Evolutionary conservation across 2,797 vertebrate species (phyloP).

Genomic region (Zalophus californianus): DNA sequence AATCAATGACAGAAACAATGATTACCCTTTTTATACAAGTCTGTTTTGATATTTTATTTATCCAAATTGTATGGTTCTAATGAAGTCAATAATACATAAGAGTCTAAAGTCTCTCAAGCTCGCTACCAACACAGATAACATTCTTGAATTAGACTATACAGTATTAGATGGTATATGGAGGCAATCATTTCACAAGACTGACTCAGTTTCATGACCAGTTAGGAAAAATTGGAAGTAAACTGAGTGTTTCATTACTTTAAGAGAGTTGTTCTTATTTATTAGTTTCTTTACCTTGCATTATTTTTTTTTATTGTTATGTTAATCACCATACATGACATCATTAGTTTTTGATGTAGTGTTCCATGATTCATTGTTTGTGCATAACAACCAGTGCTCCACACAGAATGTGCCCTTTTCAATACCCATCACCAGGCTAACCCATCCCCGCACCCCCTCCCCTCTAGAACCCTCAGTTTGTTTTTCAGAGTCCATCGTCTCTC

Average conservation of each 20-base stretch:
- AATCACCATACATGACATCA: too few relatives aligned
- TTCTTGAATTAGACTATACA: not conserved
- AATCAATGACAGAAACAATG: not conserved
- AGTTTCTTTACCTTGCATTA: not conserved
- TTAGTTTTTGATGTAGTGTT: too few relatives aligned
- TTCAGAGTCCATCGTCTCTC: too few relatives aligned
- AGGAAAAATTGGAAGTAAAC: not conserved
- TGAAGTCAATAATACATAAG: not conserved
- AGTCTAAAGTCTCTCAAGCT: not conserved
- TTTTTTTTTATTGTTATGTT: not conserved
- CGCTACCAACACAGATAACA: not conserved
- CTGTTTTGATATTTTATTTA: not conserved
- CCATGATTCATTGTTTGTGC: too few relatives aligned
- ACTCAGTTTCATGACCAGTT: not conserved
- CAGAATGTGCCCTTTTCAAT: too few relatives aligned
- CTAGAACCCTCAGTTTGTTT: too few relatives aligned
- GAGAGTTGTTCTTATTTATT: not conserved
- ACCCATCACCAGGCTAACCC: too few relatives aligned
- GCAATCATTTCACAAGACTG: not conserved
- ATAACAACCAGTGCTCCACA: too few relatives aligned
- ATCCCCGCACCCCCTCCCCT: too few relatives aligned
- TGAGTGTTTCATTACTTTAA: not conserved
- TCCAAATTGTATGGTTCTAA: not conserved
- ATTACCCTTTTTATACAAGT: not conserved
- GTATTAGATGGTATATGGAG: not conserved